Evolutionary conservation across 2,113 vertebrate genomes (phyloP).

Genomic region (Rhagologus leucostigma): DNA sequence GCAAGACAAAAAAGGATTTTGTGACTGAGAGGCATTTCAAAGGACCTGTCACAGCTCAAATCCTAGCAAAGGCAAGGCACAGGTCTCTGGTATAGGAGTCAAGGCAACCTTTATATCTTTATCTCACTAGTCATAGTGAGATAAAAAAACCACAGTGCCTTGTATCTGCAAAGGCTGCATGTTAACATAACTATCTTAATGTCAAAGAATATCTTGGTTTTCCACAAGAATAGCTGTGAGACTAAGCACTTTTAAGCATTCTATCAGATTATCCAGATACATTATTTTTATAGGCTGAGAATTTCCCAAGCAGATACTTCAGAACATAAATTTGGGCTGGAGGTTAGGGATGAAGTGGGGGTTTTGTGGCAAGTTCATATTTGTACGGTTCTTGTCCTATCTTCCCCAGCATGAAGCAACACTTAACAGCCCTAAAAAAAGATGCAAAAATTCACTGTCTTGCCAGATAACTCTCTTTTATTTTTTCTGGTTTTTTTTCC

Average conservation of each 20-base stretch:
- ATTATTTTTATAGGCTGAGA: background rate
- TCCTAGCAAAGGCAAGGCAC: background rate
- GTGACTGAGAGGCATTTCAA: background rate
- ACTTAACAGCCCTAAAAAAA: background rate
- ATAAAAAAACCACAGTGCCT: background rate
- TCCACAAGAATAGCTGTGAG: background rate
- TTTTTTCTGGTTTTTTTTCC: background rate
- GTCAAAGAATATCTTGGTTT: background rate
- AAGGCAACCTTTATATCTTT: background rate
- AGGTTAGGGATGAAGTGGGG: background rate
- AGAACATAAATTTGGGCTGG: background rate
- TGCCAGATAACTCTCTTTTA: background rate
- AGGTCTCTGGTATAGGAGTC: background rate
- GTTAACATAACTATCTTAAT: background rate
- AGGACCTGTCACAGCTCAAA: background rate
- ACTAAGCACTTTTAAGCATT: background rate
- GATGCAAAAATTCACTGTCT: background rate
- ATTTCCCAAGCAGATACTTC: background rate
- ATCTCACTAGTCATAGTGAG: background rate
- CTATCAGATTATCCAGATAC: background rate
- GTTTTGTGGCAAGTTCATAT: background rate
- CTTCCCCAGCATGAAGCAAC: background rate
- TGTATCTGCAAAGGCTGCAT: background rate
- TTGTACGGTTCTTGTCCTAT: background rate
- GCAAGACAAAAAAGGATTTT: background rate